phyloP scores from a whole-genome alignment of 2,797 vertebrate genomes.

The Danio jaintianensis region DNA sequence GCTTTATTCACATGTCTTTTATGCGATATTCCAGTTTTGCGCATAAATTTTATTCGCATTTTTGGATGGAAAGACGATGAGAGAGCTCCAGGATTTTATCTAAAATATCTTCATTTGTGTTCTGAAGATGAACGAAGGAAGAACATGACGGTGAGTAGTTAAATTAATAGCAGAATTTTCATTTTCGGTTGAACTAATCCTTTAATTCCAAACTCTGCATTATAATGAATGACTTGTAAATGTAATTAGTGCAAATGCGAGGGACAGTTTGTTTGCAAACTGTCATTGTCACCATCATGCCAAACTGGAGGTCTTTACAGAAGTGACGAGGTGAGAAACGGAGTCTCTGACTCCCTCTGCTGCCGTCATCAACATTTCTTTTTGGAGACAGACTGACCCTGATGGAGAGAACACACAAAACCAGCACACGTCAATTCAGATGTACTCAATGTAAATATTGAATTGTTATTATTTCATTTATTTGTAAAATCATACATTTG shows the following conservation, averaged over 20 bases:
- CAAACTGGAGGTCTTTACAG: constrained; percentile 30
- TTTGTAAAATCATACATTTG: too few species aligned
- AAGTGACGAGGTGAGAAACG: constrained; percentile 64
- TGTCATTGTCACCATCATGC: not conserved
- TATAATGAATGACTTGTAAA: not conserved
- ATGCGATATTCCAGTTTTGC: too few species aligned
- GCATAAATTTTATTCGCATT: too few species aligned
- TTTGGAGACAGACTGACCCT: constrained; percentile 55
- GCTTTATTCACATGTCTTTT: too few species aligned
- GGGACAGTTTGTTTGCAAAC: not conserved
- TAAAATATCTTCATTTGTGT: too few species aligned
- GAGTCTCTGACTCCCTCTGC: constrained; percentile 68
- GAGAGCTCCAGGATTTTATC: too few species aligned
- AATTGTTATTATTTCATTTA: too few species aligned
- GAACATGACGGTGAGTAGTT: too few species aligned
- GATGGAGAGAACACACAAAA: constrained; percentile 3
- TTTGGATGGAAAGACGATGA: too few species aligned
- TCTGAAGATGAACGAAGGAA: too few species aligned
- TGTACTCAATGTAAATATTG: not conserved
- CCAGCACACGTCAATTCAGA: not conserved
- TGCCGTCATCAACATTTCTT: constrained; percentile 63
- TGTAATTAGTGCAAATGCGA: not conserved
- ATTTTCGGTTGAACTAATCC: too few species aligned
- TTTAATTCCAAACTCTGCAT: not conserved
- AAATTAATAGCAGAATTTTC: too few species aligned